Evolutionary conservation across 2,113 vertebrate species (phyloP), one percentile per base, ranked within the genome.

Genomic region (Spilogale gracilis): DNA sequence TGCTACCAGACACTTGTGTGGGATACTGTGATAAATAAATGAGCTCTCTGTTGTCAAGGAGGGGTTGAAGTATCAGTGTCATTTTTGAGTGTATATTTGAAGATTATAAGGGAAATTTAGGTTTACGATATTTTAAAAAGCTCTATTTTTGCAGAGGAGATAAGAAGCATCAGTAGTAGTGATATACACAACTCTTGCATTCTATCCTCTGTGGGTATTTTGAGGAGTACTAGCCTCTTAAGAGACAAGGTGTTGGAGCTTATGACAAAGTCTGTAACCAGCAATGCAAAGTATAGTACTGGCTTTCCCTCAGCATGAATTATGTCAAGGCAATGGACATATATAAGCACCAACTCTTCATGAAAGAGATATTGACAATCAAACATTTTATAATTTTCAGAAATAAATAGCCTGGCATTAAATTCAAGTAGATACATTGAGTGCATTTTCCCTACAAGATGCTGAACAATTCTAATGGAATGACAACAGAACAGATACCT

Each of bases 401-500:
- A 90, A 82, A 80, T 74, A 71, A 69, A 32, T n/a, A n/a, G 45
- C 4, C 61, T 79, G 43, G 8, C 9, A 17, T 58, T 91, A 54
- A 30, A 58, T 82, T 81, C 7, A 30, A 58, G 12, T 18, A 1
- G 9, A 56, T 1, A 43, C 1, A 0, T 0, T 12, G 25, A 18
- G 16, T n/a, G 3, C 71, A 6, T 50, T 80, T 89, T 38, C 30
- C 17, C 23, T 48, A 5, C 6, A 69, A 52, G 89, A 96, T 58
- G 73, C 13, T 9, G 61, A 74, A 17, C 16, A 92, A 94, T 67
- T 97, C n/a, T 32, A 71, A 90, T 2, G 67, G n/a, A 32, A 38
- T 56, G n/a, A 50, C 6, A 86, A 78, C 73, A 96, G 94, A 97
- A 58, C 16, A 63, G 73, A 60, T 88, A 96, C 87, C 1, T 92